Evolutionary conservation across 2,888 invertebrate species (phyloP).

Genomic region (Metallyticus violacea): DNA sequence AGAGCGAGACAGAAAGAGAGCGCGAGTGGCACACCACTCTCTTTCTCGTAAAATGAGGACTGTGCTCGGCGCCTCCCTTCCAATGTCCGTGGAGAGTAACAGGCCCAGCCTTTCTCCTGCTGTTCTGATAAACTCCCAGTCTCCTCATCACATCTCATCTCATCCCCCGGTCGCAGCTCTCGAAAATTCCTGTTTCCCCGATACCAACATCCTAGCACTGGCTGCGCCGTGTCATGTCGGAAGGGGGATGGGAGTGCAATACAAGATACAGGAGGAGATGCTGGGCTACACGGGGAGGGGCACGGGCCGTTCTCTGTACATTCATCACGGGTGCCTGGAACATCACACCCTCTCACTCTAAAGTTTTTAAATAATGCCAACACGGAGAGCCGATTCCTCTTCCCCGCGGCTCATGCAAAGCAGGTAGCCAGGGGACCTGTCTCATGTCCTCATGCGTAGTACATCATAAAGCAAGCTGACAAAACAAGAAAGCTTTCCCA

Average conservation of each 20-base stretch:
- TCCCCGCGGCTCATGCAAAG: neutral
- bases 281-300: neutral
- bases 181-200: slow-evolving; percentile 19
- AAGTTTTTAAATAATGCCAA: slow-evolving; percentile 13
- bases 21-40: neutral
- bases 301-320: neutral
- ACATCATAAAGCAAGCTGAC: slow-evolving; percentile 10
- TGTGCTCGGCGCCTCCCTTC: slow-evolving; percentile 36
- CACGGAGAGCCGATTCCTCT: neutral
- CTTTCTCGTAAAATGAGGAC: slow-evolving; percentile 27
- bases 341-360: neutral
- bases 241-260: slow-evolving; percentile 4
- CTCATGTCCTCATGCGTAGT: neutral
- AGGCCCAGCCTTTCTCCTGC: slow-evolving; percentile 34
- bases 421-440: neutral
- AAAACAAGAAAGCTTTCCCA: neutral
- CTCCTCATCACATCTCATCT: slow-evolving; percentile 10
- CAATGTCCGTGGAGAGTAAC: slow-evolving; percentile 35
- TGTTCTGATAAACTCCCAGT: no score
- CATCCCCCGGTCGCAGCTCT: neutral
- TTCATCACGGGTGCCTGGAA: slow-evolving; percentile 14
- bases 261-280: slow-evolving; percentile 20
- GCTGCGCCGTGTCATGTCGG: neutral
- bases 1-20: neutral
- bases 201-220: neutral